phyloP scores from a whole-genome alignment of 2,888 invertebrate genomes.

The Megastigmus dorsalis region DNA sequence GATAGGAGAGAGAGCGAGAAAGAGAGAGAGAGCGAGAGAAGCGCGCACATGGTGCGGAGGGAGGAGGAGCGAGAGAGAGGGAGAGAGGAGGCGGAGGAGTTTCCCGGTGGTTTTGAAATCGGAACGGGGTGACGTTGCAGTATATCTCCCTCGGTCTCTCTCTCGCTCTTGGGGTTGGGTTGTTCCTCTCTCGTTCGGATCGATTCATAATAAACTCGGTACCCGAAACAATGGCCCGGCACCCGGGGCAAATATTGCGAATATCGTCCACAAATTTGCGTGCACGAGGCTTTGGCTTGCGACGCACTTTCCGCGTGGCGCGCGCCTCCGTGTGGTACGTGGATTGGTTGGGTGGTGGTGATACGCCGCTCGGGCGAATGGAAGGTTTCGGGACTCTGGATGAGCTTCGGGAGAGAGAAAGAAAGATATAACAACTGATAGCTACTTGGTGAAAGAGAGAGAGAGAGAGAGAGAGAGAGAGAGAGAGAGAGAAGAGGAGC shows the following conservation, averaged over 20 bases:
- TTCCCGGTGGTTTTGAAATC: conserved; percentile 64
- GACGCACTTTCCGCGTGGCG: conserved; percentile 57
- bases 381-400: conserved; percentile 42
- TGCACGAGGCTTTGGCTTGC: conserved; percentile 41
- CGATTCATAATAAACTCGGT: conserved; percentile 72
- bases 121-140: conserved; percentile 69
- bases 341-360: conserved; percentile 31
- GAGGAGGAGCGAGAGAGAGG: conserved; percentile 18
- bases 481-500: conserved; percentile 18
- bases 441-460: too few relatives aligned
- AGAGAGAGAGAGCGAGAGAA: conserved; percentile 54
- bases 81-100: conserved; percentile 56
- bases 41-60: conserved; percentile 34
- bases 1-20: conserved; percentile 52
- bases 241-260: conserved; percentile 61
- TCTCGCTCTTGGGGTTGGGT: conserved; percentile 5
- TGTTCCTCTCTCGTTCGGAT: conserved; percentile 64
- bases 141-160: conserved; percentile 59
- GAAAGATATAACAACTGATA: too few relatives aligned
- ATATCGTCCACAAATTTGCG: conserved; percentile 68
- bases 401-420: conserved; percentile 29
- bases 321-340: conserved; percentile 51
- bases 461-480: conserved; percentile 21
- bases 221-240: conserved; percentile 68
- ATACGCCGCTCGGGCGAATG: conserved; percentile 42